phyloP scores from a whole-genome alignment of 64 coral and sea anemone genomes.

The Porites australiensis region DNA sequence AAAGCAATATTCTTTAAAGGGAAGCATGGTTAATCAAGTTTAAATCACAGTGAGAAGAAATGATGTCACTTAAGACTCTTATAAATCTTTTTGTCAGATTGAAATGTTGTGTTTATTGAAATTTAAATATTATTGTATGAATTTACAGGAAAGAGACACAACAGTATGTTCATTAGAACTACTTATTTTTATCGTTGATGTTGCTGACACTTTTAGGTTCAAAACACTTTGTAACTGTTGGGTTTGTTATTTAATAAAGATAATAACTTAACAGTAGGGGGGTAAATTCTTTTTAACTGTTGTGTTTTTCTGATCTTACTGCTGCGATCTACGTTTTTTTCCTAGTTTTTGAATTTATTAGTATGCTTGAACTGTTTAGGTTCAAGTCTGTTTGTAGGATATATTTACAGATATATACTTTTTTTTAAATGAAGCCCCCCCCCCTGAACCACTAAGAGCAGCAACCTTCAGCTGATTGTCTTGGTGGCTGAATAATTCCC shows the following conservation, averaged over 20 bases:
- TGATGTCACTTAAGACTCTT: neutral
- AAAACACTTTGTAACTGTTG: neutral
- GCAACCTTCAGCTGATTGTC: neutral
- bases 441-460: too few species aligned
- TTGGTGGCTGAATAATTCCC: neutral
- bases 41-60: neutral
- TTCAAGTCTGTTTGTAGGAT: too few species aligned
- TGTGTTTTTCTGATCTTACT: too few species aligned
- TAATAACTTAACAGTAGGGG: neutral
- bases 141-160: too few species aligned
- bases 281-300: too few species aligned
- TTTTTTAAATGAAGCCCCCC: too few species aligned
- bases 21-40: neutral
- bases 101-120: conserved; percentile 1
- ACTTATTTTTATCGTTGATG: neutral
- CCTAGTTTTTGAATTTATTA: too few species aligned
- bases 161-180: neutral
- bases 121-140: neutral
- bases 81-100: neutral
- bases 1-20: neutral
- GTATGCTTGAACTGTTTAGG: too few species aligned
- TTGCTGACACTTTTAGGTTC: neutral
- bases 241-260: neutral
- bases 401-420: too few species aligned
- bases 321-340: too few species aligned